These are phyloP conservation scores for Oceanodroma tethys DNA, from an alignment of 2,113 vertebrate species.

Conservation along the genomic window DNA sequence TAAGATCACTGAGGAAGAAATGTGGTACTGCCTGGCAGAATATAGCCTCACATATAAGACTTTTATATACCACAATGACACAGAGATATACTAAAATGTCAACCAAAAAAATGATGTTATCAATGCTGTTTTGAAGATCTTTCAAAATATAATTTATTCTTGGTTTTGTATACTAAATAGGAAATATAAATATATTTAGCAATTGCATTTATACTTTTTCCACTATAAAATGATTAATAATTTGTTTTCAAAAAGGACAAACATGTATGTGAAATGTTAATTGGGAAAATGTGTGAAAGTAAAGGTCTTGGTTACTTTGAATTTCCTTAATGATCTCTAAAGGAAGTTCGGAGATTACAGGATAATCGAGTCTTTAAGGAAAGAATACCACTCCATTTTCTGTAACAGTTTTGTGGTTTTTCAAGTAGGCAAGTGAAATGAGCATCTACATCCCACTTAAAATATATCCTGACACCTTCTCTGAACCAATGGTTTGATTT, in stretches of 20 bases:
- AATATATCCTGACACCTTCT: background rate
- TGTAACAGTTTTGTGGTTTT: background rate
- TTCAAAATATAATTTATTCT: background rate
- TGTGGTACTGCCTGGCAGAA: background rate
- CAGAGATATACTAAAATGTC: background rate
- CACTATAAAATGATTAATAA: background rate
- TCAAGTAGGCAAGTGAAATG: background rate
- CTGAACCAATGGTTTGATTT: background rate
- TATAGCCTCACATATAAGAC: background rate
- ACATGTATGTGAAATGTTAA: background rate
- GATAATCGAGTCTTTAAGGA: background rate
- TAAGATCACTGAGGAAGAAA: background rate
- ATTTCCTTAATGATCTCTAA: background rate
- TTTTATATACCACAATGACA: background rate
- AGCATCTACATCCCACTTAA: background rate
- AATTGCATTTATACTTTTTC: background rate
- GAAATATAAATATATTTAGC: background rate
- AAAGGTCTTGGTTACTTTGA: background rate
- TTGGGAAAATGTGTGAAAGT: background rate
- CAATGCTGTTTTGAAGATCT: background rate
- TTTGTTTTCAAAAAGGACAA: background rate
- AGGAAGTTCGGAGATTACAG: background rate
- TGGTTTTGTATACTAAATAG: background rate
- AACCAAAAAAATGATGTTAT: background rate
- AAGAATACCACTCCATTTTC: background rate